Conservation (phyloP, 2,888 invertebrate species). For the Herminia tarsipennalis region DNA sequence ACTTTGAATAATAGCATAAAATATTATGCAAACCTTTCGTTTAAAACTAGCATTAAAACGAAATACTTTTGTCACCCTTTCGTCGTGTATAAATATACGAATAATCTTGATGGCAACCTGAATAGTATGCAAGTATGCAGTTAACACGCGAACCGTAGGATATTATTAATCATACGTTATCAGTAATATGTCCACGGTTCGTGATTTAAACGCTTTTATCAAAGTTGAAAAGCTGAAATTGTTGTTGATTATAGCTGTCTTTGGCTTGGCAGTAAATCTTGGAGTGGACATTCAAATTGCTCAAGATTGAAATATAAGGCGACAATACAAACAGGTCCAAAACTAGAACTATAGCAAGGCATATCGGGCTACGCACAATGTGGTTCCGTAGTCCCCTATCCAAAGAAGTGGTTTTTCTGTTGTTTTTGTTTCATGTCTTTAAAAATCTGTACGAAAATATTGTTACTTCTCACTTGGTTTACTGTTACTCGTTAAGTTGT, state of each 20-base stretch:
- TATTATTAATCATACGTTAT: constrained; percentile 55
- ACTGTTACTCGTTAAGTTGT: no score
- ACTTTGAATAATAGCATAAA: neutral
- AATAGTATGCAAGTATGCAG: constrained; percentile 40
- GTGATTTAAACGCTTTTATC: constrained; percentile 23
- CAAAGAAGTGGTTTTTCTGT: no score
- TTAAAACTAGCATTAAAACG: constrained; percentile 17
- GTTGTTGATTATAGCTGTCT: neutral
- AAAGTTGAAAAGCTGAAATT: constrained; percentile 10
- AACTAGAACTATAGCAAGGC: no score
- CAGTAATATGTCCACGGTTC: constrained; percentile 26
- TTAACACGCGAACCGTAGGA: constrained; percentile 49
- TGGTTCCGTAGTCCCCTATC: no score
- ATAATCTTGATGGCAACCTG: constrained; percentile 29
- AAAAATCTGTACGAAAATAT: no score
- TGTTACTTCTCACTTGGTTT: no score
- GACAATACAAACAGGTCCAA: no score
- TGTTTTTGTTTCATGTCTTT: no score
- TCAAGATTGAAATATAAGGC: neutral
- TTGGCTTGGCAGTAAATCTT: constrained; percentile 23
- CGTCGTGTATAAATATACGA: constrained; percentile 27
- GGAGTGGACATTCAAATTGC: constrained; percentile 31
- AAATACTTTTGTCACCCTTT: constrained; percentile 24
- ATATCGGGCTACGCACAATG: no score
- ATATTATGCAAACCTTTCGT: neutral